These are phyloP conservation scores for Pelvicachromis taeniatus DNA, from an alignment of 2,113 vertebrate species.

Conservation along the genomic window DNA sequence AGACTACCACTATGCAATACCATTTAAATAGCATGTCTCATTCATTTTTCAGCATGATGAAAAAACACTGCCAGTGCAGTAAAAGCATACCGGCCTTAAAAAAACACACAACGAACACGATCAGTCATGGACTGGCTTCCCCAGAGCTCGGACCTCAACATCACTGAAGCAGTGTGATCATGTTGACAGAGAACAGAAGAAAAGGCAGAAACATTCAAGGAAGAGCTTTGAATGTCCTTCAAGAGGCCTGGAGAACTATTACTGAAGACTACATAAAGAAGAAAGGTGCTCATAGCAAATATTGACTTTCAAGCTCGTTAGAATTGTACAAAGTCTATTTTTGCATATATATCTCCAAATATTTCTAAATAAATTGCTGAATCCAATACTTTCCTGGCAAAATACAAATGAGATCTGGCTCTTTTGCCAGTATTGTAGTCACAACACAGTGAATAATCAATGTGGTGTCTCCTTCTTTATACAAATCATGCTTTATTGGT, in stretches of 20 bases:
- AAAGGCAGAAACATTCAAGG: background rate
- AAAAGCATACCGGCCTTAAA: background rate
- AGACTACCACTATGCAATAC: background rate
- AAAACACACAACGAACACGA: background rate
- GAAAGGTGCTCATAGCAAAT: background rate
- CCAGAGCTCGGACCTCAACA: fast-evolving
- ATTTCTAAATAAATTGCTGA: background rate
- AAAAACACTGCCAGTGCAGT: background rate
- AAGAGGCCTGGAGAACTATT: background rate
- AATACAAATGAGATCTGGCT: background rate
- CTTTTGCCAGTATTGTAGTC: background rate
- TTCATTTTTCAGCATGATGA: fast-evolving
- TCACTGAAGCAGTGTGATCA: background rate
- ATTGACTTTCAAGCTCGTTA: background rate
- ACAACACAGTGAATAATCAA: background rate
- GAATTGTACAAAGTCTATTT: background rate
- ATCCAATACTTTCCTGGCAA: background rate
- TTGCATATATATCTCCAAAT: background rate
- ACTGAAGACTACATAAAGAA: background rate
- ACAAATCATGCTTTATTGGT: background rate
- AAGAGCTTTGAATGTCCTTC: background rate
- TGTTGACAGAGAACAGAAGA: background rate
- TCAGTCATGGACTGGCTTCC: background rate
- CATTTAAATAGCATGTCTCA: background rate
- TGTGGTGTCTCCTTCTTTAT: background rate